Evolutionary conservation across 1,140 invertebrate genomes (phyloP), one percentile per base, ranked within the genome.

Genomic region (Chelonus insularis): DNA sequence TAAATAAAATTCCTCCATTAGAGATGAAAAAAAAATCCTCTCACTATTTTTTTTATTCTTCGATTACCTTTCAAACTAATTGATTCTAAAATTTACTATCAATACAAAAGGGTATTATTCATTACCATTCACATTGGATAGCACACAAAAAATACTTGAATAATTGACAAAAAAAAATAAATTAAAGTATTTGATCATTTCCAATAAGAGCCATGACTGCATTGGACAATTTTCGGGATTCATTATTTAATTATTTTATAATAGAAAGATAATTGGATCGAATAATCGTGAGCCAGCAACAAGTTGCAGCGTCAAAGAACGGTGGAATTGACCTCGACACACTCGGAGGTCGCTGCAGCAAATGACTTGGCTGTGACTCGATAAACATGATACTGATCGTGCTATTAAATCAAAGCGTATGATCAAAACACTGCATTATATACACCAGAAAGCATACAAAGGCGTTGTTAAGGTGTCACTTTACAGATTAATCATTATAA

Each of bases 281-380:
- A 9, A 14, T 14, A 2, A 39, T 29, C 11, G 47, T 36, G 25
- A 43, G 5, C 55, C n/a, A 57, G 55, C 21, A 43, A 45, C 25
- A 56, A 34, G 21, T 11, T 8, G 14, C 37, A 41, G 18, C 54
- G 55, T 43, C 55, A 23, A 34, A 56, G 54, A 20, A 12, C 16
- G 37, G 54, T 56, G 39, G 55, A 57, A 57, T 57, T 57, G 41
- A 57, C 55, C 55, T 57, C 55, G 55, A 57, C 55, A 57, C 41
- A 57, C 55, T 57, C 39, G 55, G 55, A 57, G 55, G 55, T 57
- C 55, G 25, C 37, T 57, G 55, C 55, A 32, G 41, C 55, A 57
- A 57, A 57, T 57, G 55, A 57, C 55, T 56, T 56, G 54, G 54
- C 54, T 56, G 14, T 34, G 20, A 56, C 54, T 57, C 55, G 55